These are phyloP conservation scores for Archilochus colubris DNA, from an alignment of 2,113 vertebrate species.

Conservation along the genomic window DNA sequence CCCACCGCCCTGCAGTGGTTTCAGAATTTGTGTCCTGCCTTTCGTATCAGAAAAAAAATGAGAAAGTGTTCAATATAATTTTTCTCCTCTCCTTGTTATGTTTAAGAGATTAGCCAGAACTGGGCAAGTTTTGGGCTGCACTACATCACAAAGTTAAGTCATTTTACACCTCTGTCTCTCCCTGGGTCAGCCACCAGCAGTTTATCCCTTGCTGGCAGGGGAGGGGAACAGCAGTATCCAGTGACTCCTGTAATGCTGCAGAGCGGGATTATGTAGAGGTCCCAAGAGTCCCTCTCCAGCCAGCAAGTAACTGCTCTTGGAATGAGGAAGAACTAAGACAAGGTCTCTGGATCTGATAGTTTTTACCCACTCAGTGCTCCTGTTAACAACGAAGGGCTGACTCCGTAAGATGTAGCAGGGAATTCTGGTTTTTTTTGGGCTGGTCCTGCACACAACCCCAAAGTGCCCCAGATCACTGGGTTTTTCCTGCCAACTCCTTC, in stretches of 20 bases:
- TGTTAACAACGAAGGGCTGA: neutral
- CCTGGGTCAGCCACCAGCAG: neutral
- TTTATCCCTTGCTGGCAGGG: slow-evolving; percentile 11
- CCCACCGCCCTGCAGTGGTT: neutral
- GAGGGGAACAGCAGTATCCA: neutral
- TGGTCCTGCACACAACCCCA: neutral
- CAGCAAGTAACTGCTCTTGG: slow-evolving; percentile 17
- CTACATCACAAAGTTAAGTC: neutral
- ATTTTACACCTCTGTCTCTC: neutral
- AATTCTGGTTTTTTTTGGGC: neutral
- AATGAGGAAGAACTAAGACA: neutral
- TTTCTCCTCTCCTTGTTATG: neutral
- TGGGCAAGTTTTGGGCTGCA: neutral
- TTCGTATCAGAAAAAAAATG: neutral
- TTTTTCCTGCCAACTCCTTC: slow-evolving; percentile 44
- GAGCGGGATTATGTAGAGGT: neutral
- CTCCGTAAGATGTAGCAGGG: fast-evolving
- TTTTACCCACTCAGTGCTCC: neutral
- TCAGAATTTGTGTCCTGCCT: neutral
- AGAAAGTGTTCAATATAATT: neutral
- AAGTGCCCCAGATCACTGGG: neutral
- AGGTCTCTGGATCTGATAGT: neutral
- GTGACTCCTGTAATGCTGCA: neutral
- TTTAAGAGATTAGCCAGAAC: neutral
- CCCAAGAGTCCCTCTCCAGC: neutral